phyloP scores from a whole-genome alignment of 2,888 invertebrate species.

The Penaeus monodon region DNA sequence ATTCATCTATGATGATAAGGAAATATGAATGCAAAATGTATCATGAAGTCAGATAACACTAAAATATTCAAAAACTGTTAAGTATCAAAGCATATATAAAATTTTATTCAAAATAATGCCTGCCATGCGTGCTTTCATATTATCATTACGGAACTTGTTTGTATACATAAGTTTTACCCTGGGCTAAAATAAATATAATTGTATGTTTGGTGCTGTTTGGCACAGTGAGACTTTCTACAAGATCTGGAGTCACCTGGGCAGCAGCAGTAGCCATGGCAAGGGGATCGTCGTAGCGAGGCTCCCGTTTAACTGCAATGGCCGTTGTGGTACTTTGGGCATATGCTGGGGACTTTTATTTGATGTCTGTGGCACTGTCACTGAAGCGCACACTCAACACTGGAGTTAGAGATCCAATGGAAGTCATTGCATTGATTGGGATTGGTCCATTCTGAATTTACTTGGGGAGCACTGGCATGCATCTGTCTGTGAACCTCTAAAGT shows the following conservation, averaged over 20 bases:
- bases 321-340: constrained; percentile 53
- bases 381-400: constrained; percentile 37
- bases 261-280: constrained; percentile 59
- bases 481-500: constrained; percentile 61
- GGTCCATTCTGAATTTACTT: constrained; percentile 12
- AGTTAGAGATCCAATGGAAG: constrained; percentile 31
- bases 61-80: no score
- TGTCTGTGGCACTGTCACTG: constrained; percentile 33
- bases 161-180: constrained; percentile 29
- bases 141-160: constrained; percentile 31
- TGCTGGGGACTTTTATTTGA: constrained; percentile 40
- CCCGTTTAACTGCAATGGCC: constrained; percentile 32
- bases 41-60: no score
- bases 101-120: no score
- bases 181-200: constrained; percentile 15
- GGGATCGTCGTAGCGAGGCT: constrained; percentile 47
- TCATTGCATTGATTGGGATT: constrained; percentile 23
- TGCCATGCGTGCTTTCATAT: no score
- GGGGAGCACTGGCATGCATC: constrained; percentile 46
- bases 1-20: no score
- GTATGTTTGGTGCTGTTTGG: constrained; percentile 34
- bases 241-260: constrained; percentile 55
- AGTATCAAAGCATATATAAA: no score
- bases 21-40: no score
- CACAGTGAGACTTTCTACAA: constrained; percentile 50